A percentile compares a stretch with the other conserved stretches of the same genome.
phyloP scores from a whole-genome alignment of 2,797 vertebrate genomes.

The Anolis apletophallus region DNA sequence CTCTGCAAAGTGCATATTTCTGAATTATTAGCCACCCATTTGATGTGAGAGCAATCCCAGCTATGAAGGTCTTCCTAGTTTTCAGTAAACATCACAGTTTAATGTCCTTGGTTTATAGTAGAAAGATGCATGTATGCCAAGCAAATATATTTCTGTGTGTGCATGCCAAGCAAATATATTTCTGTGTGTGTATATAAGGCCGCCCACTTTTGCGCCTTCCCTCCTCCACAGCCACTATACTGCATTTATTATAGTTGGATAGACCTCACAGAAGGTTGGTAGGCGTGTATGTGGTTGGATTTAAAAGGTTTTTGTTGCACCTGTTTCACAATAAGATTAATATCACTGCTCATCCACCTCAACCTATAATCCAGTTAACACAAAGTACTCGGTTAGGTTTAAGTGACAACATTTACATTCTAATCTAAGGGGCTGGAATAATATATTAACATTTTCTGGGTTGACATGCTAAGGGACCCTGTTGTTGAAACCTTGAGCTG shows the following conservation, averaged over 20 bases:
- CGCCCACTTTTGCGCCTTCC: neutral
- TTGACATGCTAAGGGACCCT: neutral
- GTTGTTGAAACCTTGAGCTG: neutral
- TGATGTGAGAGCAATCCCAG: neutral
- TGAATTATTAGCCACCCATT: neutral
- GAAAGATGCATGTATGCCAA: neutral
- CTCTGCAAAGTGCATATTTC: neutral
- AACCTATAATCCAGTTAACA: neutral
- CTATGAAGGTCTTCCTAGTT: neutral
- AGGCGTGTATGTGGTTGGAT: neutral
- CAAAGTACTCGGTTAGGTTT: no score
- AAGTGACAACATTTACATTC: neutral
- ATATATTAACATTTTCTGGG: neutral
- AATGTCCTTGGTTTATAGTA: neutral
- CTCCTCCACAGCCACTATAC: neutral
- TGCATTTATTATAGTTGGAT: neutral
- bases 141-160: neutral
- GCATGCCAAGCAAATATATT: neutral
- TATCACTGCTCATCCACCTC: neutral
- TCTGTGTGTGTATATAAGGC: neutral
- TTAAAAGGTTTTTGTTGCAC: conserved; percentile 21
- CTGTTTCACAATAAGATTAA: neutral
- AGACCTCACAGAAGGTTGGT: neutral
- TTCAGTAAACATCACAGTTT: neutral
- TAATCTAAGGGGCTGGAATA: neutral